These are phyloP conservation scores for Goniozus legneri DNA, from an alignment of 1,140 invertebrate species.

Conservation along the genomic window DNA sequence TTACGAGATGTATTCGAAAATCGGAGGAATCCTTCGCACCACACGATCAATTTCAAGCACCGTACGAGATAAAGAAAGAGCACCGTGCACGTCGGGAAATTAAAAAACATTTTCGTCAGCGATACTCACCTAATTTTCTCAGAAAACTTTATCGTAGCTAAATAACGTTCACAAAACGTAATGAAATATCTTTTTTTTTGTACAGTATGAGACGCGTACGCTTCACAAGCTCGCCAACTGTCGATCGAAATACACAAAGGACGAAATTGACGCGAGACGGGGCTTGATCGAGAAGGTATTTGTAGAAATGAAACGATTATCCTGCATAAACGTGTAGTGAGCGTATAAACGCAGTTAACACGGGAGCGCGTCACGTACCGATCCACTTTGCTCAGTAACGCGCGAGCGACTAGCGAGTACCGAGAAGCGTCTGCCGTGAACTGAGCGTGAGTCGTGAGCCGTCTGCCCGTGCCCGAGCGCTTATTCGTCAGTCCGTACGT, in stretches of 20 bases:
- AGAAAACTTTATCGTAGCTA: too few species aligned
- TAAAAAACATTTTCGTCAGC: too few species aligned
- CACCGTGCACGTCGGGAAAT: too few species aligned
- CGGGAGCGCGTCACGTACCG: slow-evolving; percentile 34
- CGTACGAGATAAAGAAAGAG: too few species aligned
- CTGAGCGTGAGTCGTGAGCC: slow-evolving; percentile 4
- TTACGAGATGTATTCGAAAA: background rate
- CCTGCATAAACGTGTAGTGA: too few species aligned
- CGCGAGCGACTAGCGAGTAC: slow-evolving; percentile 33
- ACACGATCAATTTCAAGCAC: too few species aligned
- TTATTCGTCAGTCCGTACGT: background rate
- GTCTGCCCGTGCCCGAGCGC: background rate
- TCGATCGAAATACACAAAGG: slow-evolving; percentile 5
- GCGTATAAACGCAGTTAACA: background rate
- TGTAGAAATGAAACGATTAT: background rate
- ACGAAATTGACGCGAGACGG: slow-evolving; percentile 3
- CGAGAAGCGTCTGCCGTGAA: background rate
- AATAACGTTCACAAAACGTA: too few species aligned
- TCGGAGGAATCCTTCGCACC: too few species aligned
- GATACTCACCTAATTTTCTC: too few species aligned
- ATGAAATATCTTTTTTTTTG: too few species aligned
- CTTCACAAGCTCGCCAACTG: too few species aligned
- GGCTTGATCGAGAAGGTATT: background rate
- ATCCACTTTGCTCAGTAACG: slow-evolving; percentile 43
- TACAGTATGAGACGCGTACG: too few species aligned